A percentile compares a stretch with the other conserved stretches of the same genome.
These are phyloP conservation scores for Perca fluviatilis DNA, from an alignment of 2,113 vertebrate species.

Conservation along the genomic window DNA sequence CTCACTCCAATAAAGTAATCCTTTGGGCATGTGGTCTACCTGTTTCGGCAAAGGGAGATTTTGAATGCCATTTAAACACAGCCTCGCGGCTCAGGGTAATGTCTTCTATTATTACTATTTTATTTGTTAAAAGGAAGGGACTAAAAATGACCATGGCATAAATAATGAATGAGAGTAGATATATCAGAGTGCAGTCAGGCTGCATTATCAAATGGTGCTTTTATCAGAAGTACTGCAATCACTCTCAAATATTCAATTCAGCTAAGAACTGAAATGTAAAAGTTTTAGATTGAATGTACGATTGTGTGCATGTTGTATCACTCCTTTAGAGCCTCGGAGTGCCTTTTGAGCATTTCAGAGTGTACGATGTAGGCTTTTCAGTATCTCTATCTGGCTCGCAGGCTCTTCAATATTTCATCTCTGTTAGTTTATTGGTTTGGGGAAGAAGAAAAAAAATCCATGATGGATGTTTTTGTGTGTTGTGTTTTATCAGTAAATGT, in stretches of 20 bases:
- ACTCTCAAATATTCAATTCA: slow-evolving; percentile 81
- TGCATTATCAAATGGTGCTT: slow-evolving; percentile 85
- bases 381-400: slow-evolving; percentile 51
- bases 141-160: slow-evolving; percentile 82
- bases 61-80: slow-evolving; percentile 69
- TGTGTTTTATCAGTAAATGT: slow-evolving; percentile 42
- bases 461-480: slow-evolving; percentile 36
- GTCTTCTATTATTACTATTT: slow-evolving; percentile 85
- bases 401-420: slow-evolving; percentile 81
- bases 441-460: slow-evolving; percentile 40
- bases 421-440: slow-evolving; percentile 75
- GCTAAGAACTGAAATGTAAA: slow-evolving; percentile 85
- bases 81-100: slow-evolving; percentile 68
- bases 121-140: slow-evolving; percentile 84
- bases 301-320: slow-evolving; percentile 72
- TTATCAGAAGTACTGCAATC: slow-evolving; percentile 82
- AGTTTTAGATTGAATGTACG: slow-evolving; percentile 81
- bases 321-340: slow-evolving; percentile 61
- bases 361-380: slow-evolving; percentile 62
- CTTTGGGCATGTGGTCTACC: slow-evolving; percentile 43
- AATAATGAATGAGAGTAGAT: slow-evolving; percentile 80
- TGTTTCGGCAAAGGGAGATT: slow-evolving; percentile 53
- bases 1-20: slow-evolving; percentile 52
- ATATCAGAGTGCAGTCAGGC: slow-evolving; percentile 75
- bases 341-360: slow-evolving; percentile 68